These are phyloP conservation scores for Gavia stellata DNA, from an alignment of 2,113 vertebrate genomes.

Conservation along the genomic window DNA sequence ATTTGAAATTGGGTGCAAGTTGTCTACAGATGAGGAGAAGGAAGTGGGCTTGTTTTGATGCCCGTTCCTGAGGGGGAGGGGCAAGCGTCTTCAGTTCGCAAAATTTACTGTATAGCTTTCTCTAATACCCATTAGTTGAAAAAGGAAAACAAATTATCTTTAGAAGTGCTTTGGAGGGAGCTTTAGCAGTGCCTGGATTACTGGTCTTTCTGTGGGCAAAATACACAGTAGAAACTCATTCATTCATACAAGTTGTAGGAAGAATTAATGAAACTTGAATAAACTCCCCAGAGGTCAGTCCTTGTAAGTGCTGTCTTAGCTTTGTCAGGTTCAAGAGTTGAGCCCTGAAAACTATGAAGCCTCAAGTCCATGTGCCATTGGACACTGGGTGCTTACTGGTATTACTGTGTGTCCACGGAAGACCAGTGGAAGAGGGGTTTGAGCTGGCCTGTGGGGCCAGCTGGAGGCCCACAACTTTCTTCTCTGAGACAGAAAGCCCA, in stretches of 20 bases:
- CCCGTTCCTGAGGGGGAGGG: background rate
- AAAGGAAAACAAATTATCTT: background rate
- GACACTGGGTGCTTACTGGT: background rate
- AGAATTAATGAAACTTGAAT: background rate
- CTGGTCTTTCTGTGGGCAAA: background rate
- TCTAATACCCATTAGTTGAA: background rate
- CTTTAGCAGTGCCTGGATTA: background rate
- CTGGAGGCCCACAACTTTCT: background rate
- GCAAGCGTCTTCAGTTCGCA: background rate
- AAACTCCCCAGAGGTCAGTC: background rate
- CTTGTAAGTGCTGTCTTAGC: background rate
- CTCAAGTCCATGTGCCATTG: fast-evolving
- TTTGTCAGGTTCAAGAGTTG: background rate
- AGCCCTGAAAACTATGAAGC: background rate
- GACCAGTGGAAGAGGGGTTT: background rate
- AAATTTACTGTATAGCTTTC: background rate
- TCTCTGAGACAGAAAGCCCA: background rate
- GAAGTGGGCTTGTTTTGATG: background rate
- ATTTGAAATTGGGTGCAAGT: background rate
- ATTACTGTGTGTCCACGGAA: background rate
- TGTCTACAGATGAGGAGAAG: background rate
- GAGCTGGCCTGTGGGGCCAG: background rate
- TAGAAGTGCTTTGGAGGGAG: background rate
- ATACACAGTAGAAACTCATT: background rate
- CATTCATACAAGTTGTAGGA: background rate